These are phyloP conservation scores for Sinocyclocheilus grahami DNA, from an alignment of 2,113 vertebrate genomes.

Conservation along the genomic window DNA sequence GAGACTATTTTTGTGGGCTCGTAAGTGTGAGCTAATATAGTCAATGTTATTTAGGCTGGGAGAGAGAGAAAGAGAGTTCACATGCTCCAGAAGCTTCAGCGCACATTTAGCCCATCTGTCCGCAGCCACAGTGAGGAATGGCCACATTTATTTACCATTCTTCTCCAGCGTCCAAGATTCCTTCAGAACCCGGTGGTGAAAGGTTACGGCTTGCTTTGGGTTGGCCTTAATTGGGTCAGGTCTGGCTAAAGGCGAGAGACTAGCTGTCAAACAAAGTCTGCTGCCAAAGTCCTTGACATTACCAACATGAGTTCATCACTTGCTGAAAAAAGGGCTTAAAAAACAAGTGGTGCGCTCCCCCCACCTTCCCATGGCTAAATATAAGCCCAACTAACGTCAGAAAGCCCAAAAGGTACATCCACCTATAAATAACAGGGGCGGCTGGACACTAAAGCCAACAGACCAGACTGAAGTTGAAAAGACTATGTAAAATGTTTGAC, in stretches of 20 bases:
- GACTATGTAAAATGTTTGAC: neutral
- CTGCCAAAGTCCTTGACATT: slow-evolving; percentile 59
- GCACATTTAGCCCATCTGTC: slow-evolving; percentile 33
- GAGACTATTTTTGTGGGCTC: slow-evolving; percentile 24
- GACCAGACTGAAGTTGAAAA: neutral
- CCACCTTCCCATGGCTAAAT: slow-evolving; percentile 51
- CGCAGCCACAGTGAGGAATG: neutral
- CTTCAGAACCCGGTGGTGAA: slow-evolving; percentile 9
- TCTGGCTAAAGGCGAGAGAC: slow-evolving; percentile 27
- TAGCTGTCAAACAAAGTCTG: slow-evolving; percentile 46
- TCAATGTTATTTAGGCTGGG: slow-evolving; percentile 9
- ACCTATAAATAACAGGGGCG: slow-evolving; percentile 59
- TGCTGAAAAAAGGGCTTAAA: slow-evolving; percentile 45
- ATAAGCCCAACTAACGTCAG: slow-evolving; percentile 59
- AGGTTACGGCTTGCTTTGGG: slow-evolving; percentile 32
- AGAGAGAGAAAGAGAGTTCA: slow-evolving; percentile 5
- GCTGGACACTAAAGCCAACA: slow-evolving; percentile 43
- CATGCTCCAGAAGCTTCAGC: slow-evolving; percentile 5
- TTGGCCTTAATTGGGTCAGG: slow-evolving; percentile 34
- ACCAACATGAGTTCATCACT: slow-evolving; percentile 57
- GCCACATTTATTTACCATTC: slow-evolving; percentile 28
- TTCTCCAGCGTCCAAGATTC: slow-evolving; percentile 17
- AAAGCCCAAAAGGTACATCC: slow-evolving; percentile 57
- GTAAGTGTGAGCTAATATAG: slow-evolving; percentile 29
- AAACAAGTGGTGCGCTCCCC: slow-evolving; percentile 44